Base-by-base conservation (phyloP, 2,797 vertebrate genomes). In the Oreochromis grahami region DNA sequence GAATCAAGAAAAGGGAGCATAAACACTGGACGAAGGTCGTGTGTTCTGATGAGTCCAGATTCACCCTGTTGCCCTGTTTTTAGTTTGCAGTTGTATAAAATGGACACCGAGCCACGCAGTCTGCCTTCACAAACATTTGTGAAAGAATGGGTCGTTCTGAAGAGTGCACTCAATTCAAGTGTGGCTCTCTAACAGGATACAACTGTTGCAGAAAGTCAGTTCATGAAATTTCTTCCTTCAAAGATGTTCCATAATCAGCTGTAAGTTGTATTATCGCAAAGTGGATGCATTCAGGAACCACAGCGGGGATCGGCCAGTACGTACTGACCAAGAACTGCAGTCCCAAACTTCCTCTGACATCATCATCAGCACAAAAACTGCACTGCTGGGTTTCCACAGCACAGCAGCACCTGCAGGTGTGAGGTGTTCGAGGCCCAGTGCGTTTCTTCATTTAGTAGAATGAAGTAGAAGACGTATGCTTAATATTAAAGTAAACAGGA, bases 191-290 rank as follows among this genome's bases (percentile, higher is more conserved):
- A 41, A 68, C 5, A 10, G 63, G 36, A 41, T 14, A 21, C n/a
- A n/a, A 6, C 7, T 0, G 0, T 14, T 14, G 7, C 63, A 41
- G 36, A 41, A 68, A 41, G 60, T 68, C n/a, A 14, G 4, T 68
- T 68, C 36, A 24, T 68, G 36, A 21, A 2, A 41, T 68, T 68
- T 68, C n/a, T 60, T 60, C 56, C 56, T 60, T 60, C 29, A 2
- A 19, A 60, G 56, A 60, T 29, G 34, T 41, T 41, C 63, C n/a
- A 41, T 65, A 14, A 65, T 65, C 34, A 65, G 19, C n/a, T 21
- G 9, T 34, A 34, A 60, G 17, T 60, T 3, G 3, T 6, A 3
- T 68, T 41, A 41, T 24, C 24, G 36, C 36, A 41, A 41, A 68
- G 63, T 24, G 63, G 36, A 21, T 41, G 36, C 12, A 14, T 68